Base-by-base conservation (phyloP, 2,113 vertebrate genomes). In the Prinia subflava region DNA sequence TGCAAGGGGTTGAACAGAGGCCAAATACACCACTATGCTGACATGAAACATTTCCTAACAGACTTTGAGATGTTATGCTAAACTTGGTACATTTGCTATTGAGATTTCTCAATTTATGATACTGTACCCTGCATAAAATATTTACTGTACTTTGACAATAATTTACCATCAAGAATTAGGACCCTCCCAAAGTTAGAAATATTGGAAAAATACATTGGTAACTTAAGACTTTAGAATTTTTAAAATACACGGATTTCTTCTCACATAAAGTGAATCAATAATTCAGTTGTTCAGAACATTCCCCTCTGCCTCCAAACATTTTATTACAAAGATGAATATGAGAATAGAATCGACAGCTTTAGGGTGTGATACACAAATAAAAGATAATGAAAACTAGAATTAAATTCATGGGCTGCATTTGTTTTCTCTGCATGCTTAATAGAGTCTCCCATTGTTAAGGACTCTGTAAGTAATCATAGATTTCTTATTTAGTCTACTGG, bases 381-480 rank as follows among this genome's bases (percentile, higher is more conserved):
- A 94, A 97, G 96, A 97, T 94, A 97, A 97, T 96, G 89, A 96
- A 97, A 97, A 96, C 83, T 90, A 95, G 95, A 97, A 97, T 95
- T 97, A 97, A 96, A 97, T 94, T 95, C 96, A 96, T 96, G 96
- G 83, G 69, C 79, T 95, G 82, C 56, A 91, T 96, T 97, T 95
- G 88, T 97, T 97, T 97, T 96, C 94, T 95, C 92, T 97, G 92
- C 87, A 84, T 95, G 87, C 68, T 94, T 96, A 97, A 95, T 94
- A 64, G 56, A 64, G 78, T 96, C 91, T 96, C 91, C 75, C 59
- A 94, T 96, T 96, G 92, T 91, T 96, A 90, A 90, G 94, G 92
- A 97, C 92, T 97, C 88, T 96, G 79, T 97, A 97, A 97, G 95
- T 97, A 97, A 98, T 95, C 92, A 96, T 89, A 97, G 92, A 96